These are phyloP conservation scores for Phalacrocorax carbo DNA, from an alignment of 2,113 vertebrate genomes.

Conservation along the genomic window DNA sequence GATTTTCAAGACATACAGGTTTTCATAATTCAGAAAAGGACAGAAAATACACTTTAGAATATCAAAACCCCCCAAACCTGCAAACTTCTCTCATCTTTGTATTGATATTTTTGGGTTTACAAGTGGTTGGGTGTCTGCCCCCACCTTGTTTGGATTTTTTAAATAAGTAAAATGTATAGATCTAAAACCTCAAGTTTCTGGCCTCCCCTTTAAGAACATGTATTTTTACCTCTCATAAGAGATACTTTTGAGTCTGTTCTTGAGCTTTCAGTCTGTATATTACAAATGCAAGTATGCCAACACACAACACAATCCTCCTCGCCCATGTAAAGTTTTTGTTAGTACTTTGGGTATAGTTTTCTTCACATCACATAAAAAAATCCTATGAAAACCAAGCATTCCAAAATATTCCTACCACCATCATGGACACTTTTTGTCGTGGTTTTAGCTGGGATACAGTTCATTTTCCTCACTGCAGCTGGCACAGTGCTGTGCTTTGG, in stretches of 20 bases:
- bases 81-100: neutral
- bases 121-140: neutral
- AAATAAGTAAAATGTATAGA: neutral
- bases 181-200: neutral
- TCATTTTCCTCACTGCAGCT: no score
- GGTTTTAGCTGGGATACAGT: no score
- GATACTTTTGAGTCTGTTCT: neutral
- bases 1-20: neutral
- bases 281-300: neutral
- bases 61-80: accelerated
- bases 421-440: neutral
- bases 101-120: neutral
- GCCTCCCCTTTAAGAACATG: neutral
- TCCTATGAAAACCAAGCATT: neutral
- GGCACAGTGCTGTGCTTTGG: no score
- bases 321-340: neutral
- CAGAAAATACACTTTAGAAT: neutral
- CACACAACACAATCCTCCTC: neutral
- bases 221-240: neutral
- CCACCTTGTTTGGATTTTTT: neutral
- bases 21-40: neutral
- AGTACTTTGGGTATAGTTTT: neutral
- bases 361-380: neutral
- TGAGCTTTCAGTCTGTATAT: neutral
- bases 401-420: neutral